Percentiles rank a stretch among this genome's conserved stretches.
Conservation (phyloP, 2,797 vertebrate species). For the Parauchenoglanis ngamensis region DNA sequence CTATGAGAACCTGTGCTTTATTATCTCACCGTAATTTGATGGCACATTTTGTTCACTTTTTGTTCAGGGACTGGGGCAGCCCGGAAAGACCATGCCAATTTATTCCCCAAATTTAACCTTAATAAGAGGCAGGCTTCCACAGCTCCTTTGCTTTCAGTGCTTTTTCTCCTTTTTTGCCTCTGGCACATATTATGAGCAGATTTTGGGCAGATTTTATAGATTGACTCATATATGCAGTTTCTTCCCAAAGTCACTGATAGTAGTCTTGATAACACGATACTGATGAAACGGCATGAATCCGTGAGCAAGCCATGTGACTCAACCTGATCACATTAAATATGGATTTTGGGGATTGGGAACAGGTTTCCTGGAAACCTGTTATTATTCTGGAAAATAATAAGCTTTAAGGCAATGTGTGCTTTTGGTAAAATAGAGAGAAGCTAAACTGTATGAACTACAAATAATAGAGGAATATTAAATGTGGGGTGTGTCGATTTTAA, state of each 20-base stretch:
- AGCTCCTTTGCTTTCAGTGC: neutral
- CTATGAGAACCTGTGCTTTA: slow-evolving; percentile 17
- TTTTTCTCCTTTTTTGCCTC: neutral
- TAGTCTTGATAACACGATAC: slow-evolving; percentile 7
- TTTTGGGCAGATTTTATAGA: slow-evolving; percentile 19
- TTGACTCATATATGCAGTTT: neutral
- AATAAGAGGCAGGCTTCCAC: slow-evolving; percentile 32
- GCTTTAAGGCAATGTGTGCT: neutral
- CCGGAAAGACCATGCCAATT: slow-evolving; percentile 31
- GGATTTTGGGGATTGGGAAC: slow-evolving; percentile 10
- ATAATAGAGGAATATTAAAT: neutral
- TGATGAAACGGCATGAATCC: neutral
- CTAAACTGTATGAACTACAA: neutral
- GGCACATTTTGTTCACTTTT: slow-evolving; percentile 29
- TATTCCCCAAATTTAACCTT: slow-evolving; percentile 30
- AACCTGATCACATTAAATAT: slow-evolving; percentile 7
- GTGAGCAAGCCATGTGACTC: neutral
- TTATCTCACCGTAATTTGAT: slow-evolving; percentile 33
- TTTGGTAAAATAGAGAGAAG: neutral
- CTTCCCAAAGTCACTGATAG: slow-evolving; percentile 7
- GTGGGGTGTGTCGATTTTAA: slow-evolving; percentile 8
- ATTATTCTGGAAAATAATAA: neutral
- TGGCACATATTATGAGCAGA: slow-evolving; percentile 10
- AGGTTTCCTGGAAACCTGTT: neutral
- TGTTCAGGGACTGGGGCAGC: slow-evolving; percentile 15